phyloP scores from a whole-genome alignment of 2,888 invertebrate species.

The Zeuzera pyrina region DNA sequence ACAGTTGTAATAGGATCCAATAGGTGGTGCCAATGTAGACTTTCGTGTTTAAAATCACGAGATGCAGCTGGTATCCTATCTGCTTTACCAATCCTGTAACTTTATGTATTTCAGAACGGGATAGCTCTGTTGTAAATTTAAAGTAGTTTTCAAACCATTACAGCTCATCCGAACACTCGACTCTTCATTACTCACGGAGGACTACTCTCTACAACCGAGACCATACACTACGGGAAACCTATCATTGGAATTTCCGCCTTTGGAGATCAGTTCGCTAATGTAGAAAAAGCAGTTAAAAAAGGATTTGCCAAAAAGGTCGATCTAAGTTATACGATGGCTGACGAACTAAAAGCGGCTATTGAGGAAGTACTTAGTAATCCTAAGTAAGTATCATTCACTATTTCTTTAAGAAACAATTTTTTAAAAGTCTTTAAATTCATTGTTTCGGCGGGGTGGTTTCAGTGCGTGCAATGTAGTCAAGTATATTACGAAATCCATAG shows the following conservation, averaged over 20 bases:
- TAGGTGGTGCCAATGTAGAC: too few species aligned
- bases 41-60: too few species aligned
- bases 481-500: too few species aligned
- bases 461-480: too few species aligned
- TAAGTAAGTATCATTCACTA: slow-evolving; percentile 19
- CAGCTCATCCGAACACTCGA: slow-evolving; percentile 46
- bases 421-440: too few species aligned
- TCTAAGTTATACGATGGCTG: slow-evolving; percentile 22
- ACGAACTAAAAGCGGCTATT: slow-evolving; percentile 25
- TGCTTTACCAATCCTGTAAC: too few species aligned
- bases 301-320: slow-evolving; percentile 32
- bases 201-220: slow-evolving; percentile 40
- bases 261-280: slow-evolving; percentile 43
- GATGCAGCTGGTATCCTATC: too few species aligned
- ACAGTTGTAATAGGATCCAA: too few species aligned
- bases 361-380: slow-evolving; percentile 25
- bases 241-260: slow-evolving; percentile 45
- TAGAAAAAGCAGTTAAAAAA: slow-evolving; percentile 27
- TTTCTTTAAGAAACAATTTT: background rate
- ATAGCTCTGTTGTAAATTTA: background rate
- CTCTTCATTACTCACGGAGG: slow-evolving; percentile 55
- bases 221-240: slow-evolving; percentile 40
- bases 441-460: too few species aligned
- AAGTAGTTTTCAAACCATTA: slow-evolving; percentile 12
- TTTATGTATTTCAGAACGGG: background rate